Conservation (phyloP, 2,113 vertebrate genomes). For the Vimba vimba region DNA sequence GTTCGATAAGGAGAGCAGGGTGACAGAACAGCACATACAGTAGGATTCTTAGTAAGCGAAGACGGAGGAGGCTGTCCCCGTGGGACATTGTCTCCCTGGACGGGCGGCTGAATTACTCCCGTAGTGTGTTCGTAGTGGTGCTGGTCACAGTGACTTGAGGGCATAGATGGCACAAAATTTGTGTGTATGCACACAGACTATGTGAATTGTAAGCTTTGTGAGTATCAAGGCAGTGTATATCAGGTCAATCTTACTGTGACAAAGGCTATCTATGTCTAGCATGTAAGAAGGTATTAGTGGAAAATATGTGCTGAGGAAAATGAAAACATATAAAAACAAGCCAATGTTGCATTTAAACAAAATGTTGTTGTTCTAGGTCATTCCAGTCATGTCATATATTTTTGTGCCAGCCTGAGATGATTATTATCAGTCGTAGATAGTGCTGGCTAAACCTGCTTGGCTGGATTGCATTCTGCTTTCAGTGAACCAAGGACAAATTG, state of each 20-base stretch:
- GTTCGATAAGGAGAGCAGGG: neutral
- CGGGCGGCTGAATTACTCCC: neutral
- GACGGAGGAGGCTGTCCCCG: neutral
- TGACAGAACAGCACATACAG: neutral
- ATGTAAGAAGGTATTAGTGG: neutral
- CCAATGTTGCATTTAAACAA: too few species aligned
- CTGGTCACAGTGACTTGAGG: neutral
- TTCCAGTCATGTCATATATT: neutral
- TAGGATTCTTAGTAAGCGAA: neutral
- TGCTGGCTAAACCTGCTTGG: neutral
- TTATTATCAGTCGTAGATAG: neutral
- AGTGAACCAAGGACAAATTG: neutral
- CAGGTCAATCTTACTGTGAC: neutral
- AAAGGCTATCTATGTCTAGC: neutral
- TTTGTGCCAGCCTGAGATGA: neutral
- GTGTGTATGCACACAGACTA: neutral
- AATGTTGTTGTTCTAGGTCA: neutral
- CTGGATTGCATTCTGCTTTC: slow-evolving; percentile 3
- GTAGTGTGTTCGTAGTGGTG: neutral
- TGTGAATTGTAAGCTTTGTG: neutral
- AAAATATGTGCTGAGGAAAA: neutral
- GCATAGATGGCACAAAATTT: neutral
- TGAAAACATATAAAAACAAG: neutral
- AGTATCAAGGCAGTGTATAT: neutral
- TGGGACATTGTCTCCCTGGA: too few species aligned